Conservation (phyloP, 2,113 vertebrate genomes). For the Sus scrofa region T2T-Sscrofa CM000827.6:92557501-92558000, state of each 20-base stretch:
- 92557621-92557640: too few species aligned
- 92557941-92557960: fast-evolving
- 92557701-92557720: not conserved
- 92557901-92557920: not conserved
- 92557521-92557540: too few species aligned
- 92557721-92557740: not conserved
- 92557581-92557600: too few species aligned
- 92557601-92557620: too few species aligned
- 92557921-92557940: fast-evolving
- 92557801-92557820: not conserved
- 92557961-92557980: not conserved
- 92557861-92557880: not conserved
- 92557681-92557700: not conserved
- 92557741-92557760: not conserved
- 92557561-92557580: too few species aligned
- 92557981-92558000: not conserved
- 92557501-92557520: too few species aligned
- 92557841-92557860: not conserved
- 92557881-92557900: fast-evolving
- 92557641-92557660: too few species aligned
- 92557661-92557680: too few species aligned
- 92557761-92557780: not conserved
- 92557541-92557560: too few species aligned
- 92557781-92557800: not conserved
- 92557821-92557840: not conserved